Evolutionary conservation across 1,140 invertebrate species (phyloP).

Genomic region (Hyles euphorbiae): DNA sequence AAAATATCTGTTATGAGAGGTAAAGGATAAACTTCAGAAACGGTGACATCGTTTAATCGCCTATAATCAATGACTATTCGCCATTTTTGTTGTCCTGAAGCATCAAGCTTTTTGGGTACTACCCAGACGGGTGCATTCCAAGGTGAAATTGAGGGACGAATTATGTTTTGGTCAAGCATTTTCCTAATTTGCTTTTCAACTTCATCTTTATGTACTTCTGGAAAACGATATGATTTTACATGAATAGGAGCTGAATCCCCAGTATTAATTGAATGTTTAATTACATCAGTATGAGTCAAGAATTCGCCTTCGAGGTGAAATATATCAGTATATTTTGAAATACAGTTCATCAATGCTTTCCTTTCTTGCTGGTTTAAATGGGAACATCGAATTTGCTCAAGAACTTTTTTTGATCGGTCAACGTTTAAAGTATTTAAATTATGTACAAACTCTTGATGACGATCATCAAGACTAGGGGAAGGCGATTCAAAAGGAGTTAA

Average conservation of each 20-base stretch:
- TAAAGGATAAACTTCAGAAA: slow-evolving; percentile 15
- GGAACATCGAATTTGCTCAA: slow-evolving; percentile 11
- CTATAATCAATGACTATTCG: slow-evolving; percentile 23
- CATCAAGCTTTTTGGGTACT: not conserved
- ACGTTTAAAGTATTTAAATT: slow-evolving; percentile 1
- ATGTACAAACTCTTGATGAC: slow-evolving; percentile 6
- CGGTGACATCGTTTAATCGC: slow-evolving; percentile 21
- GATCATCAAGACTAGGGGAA: slow-evolving; percentile 2
- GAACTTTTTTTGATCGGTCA: slow-evolving; percentile 9
- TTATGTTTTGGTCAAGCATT: slow-evolving; percentile 22
- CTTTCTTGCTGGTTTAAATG: slow-evolving; percentile 19
- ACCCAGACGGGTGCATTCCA: slow-evolving; percentile 14
- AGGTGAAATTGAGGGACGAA: slow-evolving; percentile 11
- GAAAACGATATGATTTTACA: slow-evolving; percentile 27
- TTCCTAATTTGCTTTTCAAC: slow-evolving; percentile 26
- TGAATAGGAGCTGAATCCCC: slow-evolving; percentile 23
- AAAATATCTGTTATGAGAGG: slow-evolving; percentile 22
- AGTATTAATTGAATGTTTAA: slow-evolving; percentile 23
- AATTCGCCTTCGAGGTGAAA: slow-evolving; percentile 21
- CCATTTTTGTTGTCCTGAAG: slow-evolving; percentile 18
- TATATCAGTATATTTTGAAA: slow-evolving; percentile 17
- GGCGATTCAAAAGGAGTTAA: slow-evolving; percentile 10
- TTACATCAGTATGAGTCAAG: slow-evolving; percentile 15
- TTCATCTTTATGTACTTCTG: slow-evolving; percentile 27
- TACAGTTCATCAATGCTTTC: slow-evolving; percentile 15